Percentiles rank a stretch among this genome's conserved stretches.
phyloP scores from a whole-genome alignment of 2,888 invertebrate species.

The Kryphioiulus occultus region DNA sequence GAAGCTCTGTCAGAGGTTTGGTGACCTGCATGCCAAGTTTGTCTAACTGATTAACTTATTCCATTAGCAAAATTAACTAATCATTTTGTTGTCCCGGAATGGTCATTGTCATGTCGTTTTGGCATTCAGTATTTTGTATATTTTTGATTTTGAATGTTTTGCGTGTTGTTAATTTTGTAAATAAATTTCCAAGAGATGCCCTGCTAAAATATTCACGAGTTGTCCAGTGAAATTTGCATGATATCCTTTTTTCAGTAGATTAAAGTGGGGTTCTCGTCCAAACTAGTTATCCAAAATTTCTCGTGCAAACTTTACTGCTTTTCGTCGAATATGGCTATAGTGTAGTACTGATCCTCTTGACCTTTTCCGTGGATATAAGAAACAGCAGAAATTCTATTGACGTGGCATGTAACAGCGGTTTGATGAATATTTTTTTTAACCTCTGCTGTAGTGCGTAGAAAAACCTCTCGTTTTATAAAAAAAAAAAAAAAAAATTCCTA shows the following conservation, averaged over 20 bases:
- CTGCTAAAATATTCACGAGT: neutral
- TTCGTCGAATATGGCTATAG: neutral
- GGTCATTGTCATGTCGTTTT: neutral
- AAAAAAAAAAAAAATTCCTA: too few species aligned
- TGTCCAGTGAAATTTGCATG: neutral
- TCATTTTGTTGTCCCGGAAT: slow-evolving; percentile 12
- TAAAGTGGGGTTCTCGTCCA: neutral
- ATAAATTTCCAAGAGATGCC: neutral
- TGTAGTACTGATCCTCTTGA: neutral
- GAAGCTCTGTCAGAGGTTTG: slow-evolving; percentile 46
- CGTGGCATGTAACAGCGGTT: too few species aligned
- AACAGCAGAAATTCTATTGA: too few species aligned
- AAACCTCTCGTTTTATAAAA: too few species aligned
- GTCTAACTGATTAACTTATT: neutral
- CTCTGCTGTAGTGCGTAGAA: too few species aligned
- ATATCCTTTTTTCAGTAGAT: neutral
- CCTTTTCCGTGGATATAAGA: too few species aligned
- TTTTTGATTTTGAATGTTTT: slow-evolving; percentile 5
- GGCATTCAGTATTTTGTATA: neutral
- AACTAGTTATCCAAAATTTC: neutral
- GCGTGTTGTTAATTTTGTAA: neutral
- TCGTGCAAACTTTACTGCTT: neutral
- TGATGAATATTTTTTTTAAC: neutral
- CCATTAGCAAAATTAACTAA: neutral
- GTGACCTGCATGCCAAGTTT: slow-evolving; percentile 35